phyloP scores from a whole-genome alignment of 2,888 invertebrate species.

The Scaeva pyrastri region DNA sequence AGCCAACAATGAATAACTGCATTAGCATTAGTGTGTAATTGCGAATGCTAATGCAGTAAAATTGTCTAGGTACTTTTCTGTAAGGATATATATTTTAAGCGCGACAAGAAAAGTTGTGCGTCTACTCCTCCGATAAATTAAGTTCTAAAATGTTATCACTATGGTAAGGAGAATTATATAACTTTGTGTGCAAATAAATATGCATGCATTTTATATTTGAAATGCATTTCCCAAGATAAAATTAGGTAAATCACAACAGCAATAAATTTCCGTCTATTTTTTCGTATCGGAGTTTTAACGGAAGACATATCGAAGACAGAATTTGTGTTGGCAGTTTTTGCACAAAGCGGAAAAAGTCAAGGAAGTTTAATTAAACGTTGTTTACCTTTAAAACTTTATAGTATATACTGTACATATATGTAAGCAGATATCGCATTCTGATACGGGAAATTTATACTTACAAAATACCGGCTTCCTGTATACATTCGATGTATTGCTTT shows the following conservation, averaged over 20 bases:
- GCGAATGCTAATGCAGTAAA: constrained; percentile 76
- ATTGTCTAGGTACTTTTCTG: constrained; percentile 41
- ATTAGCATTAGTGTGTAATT: constrained; percentile 77
- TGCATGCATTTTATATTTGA: not conserved
- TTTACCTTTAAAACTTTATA: too few species aligned
- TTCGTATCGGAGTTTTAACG: too few species aligned
- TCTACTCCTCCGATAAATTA: constrained; percentile 75
- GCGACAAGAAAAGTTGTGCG: constrained; percentile 55
- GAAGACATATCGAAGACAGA: constrained; percentile 16
- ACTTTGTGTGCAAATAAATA: not conserved
- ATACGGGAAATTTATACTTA: too few species aligned
- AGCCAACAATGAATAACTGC: constrained; percentile 72
- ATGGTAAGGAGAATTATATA: not conserved
- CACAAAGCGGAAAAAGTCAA: not conserved
- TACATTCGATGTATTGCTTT: too few species aligned
- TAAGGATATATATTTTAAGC: constrained; percentile 72
- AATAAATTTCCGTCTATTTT: constrained; percentile 9
- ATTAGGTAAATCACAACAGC: constrained; percentile 28
- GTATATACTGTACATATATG: too few species aligned
- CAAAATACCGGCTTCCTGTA: too few species aligned
- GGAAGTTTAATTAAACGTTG: constrained; percentile 17
- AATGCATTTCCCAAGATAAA: constrained; percentile 27
- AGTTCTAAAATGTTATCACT: constrained; percentile 54
- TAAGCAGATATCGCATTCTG: too few species aligned
- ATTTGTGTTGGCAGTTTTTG: constrained; percentile 4